phyloP scores from a whole-genome alignment of 2,888 invertebrate genomes.

The Eugnorisma glareosa region DNA sequence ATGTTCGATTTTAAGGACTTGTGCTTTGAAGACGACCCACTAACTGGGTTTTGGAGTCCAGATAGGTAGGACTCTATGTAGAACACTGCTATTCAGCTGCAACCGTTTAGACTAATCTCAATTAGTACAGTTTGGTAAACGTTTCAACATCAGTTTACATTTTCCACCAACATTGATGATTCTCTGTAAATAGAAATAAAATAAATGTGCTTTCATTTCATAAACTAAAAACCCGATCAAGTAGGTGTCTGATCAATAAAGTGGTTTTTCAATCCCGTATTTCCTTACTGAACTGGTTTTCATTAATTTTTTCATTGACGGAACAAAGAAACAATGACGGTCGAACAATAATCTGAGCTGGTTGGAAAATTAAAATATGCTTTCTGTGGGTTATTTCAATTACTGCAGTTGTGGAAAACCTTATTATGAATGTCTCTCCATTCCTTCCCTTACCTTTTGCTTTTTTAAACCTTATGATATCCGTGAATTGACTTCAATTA shows the following conservation, averaged over 20 bases:
- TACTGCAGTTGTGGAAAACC: too few species aligned
- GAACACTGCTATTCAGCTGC: too few species aligned
- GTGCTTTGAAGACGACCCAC: background rate
- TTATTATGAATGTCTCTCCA: too few species aligned
- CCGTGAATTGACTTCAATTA: too few species aligned
- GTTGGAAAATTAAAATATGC: background rate
- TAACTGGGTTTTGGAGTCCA: background rate
- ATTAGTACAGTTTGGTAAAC: too few species aligned
- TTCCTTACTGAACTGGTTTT: background rate
- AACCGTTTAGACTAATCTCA: too few species aligned
- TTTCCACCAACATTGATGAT: background rate
- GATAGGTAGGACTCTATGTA: too few species aligned
- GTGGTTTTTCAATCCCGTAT: background rate
- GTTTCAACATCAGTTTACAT: too few species aligned
- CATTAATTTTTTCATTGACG: background rate
- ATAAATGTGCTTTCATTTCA: background rate
- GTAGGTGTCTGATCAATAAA: background rate
- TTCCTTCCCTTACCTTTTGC: too few species aligned
- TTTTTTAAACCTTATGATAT: too few species aligned
- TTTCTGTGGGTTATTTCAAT: background rate
- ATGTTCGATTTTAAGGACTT: background rate
- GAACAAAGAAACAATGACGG: background rate
- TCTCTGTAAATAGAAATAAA: too few species aligned
- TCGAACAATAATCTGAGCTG: background rate
- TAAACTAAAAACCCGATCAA: background rate